A percentile compares a stretch with the other conserved stretches of the same genome.
phyloP scores from a whole-genome alignment of 2,888 invertebrate genomes.

The Tipula confusa region DNA sequence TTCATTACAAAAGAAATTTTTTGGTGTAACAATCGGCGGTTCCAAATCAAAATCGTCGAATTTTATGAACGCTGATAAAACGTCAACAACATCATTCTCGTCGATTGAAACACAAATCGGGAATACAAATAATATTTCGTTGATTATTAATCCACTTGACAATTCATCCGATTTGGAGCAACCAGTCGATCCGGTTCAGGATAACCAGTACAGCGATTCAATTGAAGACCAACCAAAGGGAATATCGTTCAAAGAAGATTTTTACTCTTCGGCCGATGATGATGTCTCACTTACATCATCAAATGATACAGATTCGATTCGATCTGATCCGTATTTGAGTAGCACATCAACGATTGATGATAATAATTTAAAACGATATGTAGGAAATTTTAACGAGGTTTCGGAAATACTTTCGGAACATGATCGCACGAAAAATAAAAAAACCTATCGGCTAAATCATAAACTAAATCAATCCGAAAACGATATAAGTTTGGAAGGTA shows the following conservation, averaged over 20 bases:
- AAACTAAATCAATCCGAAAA: neutral
- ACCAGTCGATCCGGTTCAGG: constrained; percentile 34
- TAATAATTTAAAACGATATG: constrained; percentile 45
- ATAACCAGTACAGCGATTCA: neutral
- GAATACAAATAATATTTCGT: constrained; percentile 53
- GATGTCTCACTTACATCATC: constrained; percentile 43
- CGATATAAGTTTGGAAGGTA: neutral
- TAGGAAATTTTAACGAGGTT: constrained; percentile 47
- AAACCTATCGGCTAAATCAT: constrained; percentile 45
- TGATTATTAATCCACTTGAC: constrained; percentile 63
- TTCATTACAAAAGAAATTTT: constrained; percentile 48
- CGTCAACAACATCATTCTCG: constrained; percentile 36
- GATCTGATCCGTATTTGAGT: constrained; percentile 45
- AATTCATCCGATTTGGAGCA: constrained; percentile 46
- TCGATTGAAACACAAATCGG: constrained; percentile 37
- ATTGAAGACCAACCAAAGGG: constrained; percentile 31
- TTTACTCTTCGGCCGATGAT: constrained; percentile 42
- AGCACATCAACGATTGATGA: constrained; percentile 36
- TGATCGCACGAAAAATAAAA: constrained; percentile 48
- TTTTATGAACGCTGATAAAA: constrained; percentile 44
- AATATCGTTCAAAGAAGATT: constrained; percentile 31
- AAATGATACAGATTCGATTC: constrained; percentile 47
- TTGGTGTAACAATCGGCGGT: constrained; percentile 48
- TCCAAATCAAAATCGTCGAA: constrained; percentile 48
- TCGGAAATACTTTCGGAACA: constrained; percentile 46